Conservation (phyloP, 2,888 invertebrate genomes). For the Anarsia innoxiella region DNA sequence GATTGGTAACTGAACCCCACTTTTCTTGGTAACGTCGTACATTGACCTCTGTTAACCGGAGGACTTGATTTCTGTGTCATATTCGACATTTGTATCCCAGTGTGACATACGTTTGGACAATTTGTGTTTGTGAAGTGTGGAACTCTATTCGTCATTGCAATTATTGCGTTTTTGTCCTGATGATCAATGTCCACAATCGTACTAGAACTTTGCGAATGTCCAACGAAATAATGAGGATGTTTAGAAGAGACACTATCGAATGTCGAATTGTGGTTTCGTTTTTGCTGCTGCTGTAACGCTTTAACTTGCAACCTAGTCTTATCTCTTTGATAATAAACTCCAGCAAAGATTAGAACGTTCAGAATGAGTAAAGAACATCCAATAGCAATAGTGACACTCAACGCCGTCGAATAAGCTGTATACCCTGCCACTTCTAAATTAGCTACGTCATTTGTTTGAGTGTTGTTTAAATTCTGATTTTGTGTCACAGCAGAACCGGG, state of each 20-base stretch:
- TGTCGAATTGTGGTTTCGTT: slow-evolving; percentile 74
- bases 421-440: slow-evolving; percentile 86
- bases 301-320: slow-evolving; percentile 87
- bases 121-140: slow-evolving; percentile 66
- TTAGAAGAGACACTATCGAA: slow-evolving; percentile 78
- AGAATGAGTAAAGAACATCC: slow-evolving; percentile 87
- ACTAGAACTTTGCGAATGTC: slow-evolving; percentile 85
- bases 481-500: slow-evolving; percentile 66
- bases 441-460: slow-evolving; percentile 85
- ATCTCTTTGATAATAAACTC: slow-evolving; percentile 87
- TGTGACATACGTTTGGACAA: slow-evolving; percentile 75
- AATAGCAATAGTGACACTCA: slow-evolving; percentile 86
- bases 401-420: slow-evolving; percentile 83
- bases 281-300: slow-evolving; percentile 81
- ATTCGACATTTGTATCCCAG: slow-evolving; percentile 75
- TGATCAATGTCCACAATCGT: slow-evolving; percentile 90
- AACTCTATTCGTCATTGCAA: slow-evolving; percentile 67
- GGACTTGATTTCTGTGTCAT: slow-evolving; percentile 62
- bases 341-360: slow-evolving; percentile 88
- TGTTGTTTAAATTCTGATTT: slow-evolving; percentile 70
- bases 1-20: slow-evolving; percentile 61
- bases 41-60: slow-evolving; percentile 58
- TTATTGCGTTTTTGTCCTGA: slow-evolving; percentile 77
- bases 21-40: slow-evolving; percentile 67
- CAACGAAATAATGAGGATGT: slow-evolving; percentile 86